These are phyloP conservation scores for Erpornis zantholeuca DNA, from an alignment of 2,113 vertebrate species.

Conservation along the genomic window DNA sequence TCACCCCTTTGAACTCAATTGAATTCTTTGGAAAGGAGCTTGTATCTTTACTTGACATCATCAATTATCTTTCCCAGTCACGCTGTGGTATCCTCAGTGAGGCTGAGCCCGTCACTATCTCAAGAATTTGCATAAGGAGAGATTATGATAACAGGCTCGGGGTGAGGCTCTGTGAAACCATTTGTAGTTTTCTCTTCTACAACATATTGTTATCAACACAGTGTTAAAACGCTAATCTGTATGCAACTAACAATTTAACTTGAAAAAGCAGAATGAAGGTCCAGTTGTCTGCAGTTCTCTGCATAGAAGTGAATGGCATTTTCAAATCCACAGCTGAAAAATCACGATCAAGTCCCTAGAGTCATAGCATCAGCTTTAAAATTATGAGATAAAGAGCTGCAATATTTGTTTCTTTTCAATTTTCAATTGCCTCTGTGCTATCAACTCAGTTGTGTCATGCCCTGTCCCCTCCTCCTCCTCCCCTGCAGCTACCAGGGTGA, in stretches of 20 bases:
- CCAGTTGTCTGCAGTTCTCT: neutral
- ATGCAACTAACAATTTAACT: neutral
- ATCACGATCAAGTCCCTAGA: neutral
- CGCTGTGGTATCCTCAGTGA: neutral
- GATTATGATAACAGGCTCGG: neutral
- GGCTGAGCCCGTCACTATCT: neutral
- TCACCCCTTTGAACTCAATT: neutral
- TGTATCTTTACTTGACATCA: neutral
- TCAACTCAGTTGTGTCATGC: neutral
- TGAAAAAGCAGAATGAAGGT: neutral
- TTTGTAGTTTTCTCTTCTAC: neutral
- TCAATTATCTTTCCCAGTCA: neutral
- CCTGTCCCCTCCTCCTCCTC: neutral
- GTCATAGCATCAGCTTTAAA: neutral
- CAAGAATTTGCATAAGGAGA: neutral
- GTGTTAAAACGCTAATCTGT: neutral
- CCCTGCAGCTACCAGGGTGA: rapidly evolving
- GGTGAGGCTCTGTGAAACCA: neutral
- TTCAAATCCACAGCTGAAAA: neutral
- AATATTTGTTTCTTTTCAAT: neutral
- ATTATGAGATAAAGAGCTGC: neutral
- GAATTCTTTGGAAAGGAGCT: neutral
- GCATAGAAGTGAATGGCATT: neutral
- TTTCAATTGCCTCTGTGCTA: neutral
- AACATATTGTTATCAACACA: neutral